Evolutionary conservation across 2,797 vertebrate genomes (phyloP).

Genomic region (Leptoclinus maculatus): DNA sequence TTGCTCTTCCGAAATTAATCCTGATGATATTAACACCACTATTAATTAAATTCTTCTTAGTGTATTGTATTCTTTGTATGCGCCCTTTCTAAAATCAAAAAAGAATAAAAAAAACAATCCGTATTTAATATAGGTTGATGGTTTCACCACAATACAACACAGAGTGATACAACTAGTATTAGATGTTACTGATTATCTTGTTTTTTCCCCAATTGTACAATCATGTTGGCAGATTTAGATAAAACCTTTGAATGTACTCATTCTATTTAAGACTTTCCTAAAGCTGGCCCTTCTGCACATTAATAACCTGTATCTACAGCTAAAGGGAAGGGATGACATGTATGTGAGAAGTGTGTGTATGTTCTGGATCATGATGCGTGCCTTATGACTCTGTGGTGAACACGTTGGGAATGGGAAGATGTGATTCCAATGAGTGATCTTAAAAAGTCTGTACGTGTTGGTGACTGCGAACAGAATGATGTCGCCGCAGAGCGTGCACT

Average conservation of each 20-base stretch:
- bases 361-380: neutral
- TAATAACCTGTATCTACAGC: neutral
- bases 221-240: neutral
- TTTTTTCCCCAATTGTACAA: neutral
- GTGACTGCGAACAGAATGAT: conserved; percentile 9
- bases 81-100: neutral
- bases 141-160: neutral
- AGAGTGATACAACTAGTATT: neutral
- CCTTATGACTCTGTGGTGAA: neutral
- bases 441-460: conserved; percentile 11
- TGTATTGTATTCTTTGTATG: neutral
- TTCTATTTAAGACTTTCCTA: neutral
- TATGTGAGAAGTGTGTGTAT: neutral
- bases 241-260: neutral
- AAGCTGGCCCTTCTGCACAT: neutral
- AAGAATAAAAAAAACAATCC: neutral
- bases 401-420: neutral
- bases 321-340: neutral
- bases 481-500: neutral
- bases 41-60: neutral
- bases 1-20: neutral
- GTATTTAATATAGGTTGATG: neutral
- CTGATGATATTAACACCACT: neutral
- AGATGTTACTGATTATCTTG: neutral
- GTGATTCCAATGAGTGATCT: conserved; percentile 26